Base-by-base conservation (phyloP, 92 coral and sea anemone genomes). In the Umimayanthus kanabou region DNA sequence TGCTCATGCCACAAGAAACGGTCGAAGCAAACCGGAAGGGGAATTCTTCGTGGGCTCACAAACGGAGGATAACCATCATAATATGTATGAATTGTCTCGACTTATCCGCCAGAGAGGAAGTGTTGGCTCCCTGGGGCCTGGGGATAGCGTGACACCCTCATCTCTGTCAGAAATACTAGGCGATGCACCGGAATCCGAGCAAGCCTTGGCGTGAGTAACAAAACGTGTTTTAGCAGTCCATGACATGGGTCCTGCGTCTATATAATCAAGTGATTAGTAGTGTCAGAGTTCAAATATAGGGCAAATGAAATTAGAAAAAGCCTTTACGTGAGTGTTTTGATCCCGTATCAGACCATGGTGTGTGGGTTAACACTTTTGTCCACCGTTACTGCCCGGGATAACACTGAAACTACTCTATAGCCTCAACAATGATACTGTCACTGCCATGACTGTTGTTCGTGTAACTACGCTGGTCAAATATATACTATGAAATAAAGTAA, bases 41-140 rank as follows among this genome's bases (percentile, higher is more conserved):
- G 61, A 83, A 16, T 5, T 43, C 40, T 6, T 43, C 22, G 8
- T 29, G 28, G n/a, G 45, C 11, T 9, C 66, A 33, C 39, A 82
- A 43, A 29, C 25, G 33, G 57, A 40, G 2, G 78, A 67, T 5
- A 66, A 82, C 77, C 13, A 4, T 42, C 39, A 78, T 9, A 82
- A 70, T 22, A 76, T 39, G 77, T 67, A 15, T 28, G 77, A 69
- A 29, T 18, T 83, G 58, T 70, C 87, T 3, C 87, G 77, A 28
- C 61, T 69, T 6, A 83, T 73, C 89, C 89, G 84, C 78, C 81
- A 78, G 85, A 84, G 79, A 87, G 85, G 84, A 20, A 91, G 85
- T 22, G 22, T 73, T 22, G 92, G 81, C 76, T 85, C 92, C 15
- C 49, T 73, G 76, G 92, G 90, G 45, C 80, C 90, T 23, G 88